Conservation (phyloP, 2,113 vertebrate species). For the Psephotus haematonotus region DNA sequence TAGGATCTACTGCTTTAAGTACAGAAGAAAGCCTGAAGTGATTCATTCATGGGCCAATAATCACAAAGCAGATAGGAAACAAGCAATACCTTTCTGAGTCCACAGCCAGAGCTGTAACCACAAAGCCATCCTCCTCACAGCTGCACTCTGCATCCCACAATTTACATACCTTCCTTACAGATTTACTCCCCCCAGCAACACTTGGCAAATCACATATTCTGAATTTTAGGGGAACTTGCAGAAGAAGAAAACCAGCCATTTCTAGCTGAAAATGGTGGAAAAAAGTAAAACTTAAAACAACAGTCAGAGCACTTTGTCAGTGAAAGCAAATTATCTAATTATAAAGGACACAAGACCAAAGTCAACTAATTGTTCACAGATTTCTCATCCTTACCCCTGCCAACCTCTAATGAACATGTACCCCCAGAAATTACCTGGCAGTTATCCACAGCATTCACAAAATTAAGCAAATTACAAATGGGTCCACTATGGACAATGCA, state of each 20-base stretch:
- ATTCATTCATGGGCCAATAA: background rate
- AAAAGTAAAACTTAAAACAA: background rate
- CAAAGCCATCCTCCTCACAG: background rate
- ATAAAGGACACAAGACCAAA: background rate
- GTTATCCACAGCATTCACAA: background rate
- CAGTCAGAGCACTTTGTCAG: background rate
- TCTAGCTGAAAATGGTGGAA: background rate
- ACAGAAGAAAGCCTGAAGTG: background rate
- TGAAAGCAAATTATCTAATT: background rate
- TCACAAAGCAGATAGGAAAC: background rate
- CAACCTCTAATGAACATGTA: background rate
- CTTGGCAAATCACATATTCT: background rate
- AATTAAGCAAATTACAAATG: slow-evolving; percentile 22
- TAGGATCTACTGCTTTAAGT: background rate
- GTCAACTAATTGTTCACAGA: background rate
- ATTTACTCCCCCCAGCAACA: background rate
- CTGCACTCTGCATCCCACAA: background rate
- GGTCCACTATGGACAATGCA: background rate
- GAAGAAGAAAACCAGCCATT: background rate
- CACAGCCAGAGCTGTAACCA: background rate
- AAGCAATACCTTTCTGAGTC: background rate
- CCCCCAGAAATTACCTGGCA: background rate
- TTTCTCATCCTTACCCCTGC: background rate
- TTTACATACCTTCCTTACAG: slow-evolving; percentile 9
- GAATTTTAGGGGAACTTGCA: background rate